phyloP scores from a whole-genome alignment of 2,113 vertebrate species.

The Semicossyphus pulcher region DNA sequence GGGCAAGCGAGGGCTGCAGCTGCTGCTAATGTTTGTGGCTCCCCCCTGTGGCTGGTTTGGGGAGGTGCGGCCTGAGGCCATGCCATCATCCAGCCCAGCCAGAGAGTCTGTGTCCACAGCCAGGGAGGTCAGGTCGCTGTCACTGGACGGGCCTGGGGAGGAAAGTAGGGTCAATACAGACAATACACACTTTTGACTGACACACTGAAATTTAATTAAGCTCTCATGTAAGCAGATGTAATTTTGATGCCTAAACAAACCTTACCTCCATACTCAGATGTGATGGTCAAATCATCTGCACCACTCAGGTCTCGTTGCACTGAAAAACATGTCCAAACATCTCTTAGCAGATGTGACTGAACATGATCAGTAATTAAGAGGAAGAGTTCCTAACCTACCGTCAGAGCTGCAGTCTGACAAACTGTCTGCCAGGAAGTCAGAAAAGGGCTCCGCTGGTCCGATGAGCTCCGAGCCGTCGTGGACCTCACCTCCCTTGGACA shows the following conservation, averaged over 20 bases:
- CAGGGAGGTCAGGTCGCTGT: conserved; percentile 91
- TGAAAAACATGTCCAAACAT: conserved; percentile 68
- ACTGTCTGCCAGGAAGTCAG: conserved; percentile 88
- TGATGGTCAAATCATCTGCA: conserved; percentile 87
- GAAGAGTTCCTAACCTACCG: conserved; percentile 79
- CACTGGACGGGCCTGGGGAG: conserved; percentile 89
- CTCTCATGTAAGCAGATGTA: neutral
- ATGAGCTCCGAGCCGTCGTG: conserved; percentile 97
- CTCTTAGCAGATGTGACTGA: neutral
- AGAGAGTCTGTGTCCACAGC: conserved; percentile 91
- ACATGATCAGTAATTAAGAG: neutral
- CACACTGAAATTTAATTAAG: neutral
- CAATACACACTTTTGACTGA: neutral
- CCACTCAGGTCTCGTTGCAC: conserved; percentile 88
- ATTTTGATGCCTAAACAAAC: neutral
- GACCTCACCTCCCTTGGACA: conserved; percentile 92
- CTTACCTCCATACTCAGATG: conserved; percentile 90
- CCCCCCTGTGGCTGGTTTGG: conserved; percentile 86
- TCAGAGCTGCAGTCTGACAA: conserved; percentile 93
- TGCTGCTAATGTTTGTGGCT: conserved; percentile 70
- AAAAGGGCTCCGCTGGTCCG: conserved; percentile 90
- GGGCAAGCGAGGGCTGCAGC: conserved; percentile 75
- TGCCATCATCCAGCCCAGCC: conserved; percentile 93
- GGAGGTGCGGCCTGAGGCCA: conserved; percentile 94
- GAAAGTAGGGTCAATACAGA: neutral